A percentile compares a stretch with the other conserved stretches of the same genome.
Conservation (phyloP, 2,888 invertebrate genomes). For the Maniola hyperantus region DNA sequence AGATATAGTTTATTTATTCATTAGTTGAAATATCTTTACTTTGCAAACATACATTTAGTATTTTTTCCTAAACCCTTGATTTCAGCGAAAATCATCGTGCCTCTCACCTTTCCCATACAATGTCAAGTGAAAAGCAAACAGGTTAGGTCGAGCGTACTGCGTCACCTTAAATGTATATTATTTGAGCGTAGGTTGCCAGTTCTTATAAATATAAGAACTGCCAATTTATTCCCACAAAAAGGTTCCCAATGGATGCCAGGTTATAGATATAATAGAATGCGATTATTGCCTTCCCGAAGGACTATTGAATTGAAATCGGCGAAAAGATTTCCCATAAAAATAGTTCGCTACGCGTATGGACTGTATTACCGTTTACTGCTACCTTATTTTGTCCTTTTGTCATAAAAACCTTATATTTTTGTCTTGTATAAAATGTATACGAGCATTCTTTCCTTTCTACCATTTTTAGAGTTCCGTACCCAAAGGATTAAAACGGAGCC, state of each 20-base stretch:
- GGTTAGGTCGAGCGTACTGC: too few relatives aligned
- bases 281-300: constrained; percentile 12
- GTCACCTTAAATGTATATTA: too few relatives aligned
- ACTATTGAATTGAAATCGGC: constrained; percentile 11
- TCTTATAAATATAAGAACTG: background rate
- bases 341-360: constrained; percentile 10
- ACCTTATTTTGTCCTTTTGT: constrained; percentile 1
- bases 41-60: too few relatives aligned
- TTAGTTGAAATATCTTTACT: too few relatives aligned
- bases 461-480: background rate
- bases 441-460: background rate
- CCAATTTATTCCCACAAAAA: background rate
- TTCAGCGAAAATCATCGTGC: too few relatives aligned
- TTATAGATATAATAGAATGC: constrained; percentile 15
- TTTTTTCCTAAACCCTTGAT: too few relatives aligned
- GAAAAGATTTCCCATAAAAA: constrained; percentile 20
- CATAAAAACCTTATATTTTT: background rate
- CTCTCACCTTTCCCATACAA: too few relatives aligned
- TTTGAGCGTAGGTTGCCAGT: too few relatives aligned
- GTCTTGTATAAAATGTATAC: background rate
- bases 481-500: background rate
- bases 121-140: too few relatives aligned
- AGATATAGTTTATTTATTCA: too few relatives aligned
- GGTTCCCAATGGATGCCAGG: background rate
- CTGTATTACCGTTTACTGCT: constrained; percentile 10